Conservation (phyloP, 2,888 invertebrate genomes). For the Bombyx huttoni region DNA sequence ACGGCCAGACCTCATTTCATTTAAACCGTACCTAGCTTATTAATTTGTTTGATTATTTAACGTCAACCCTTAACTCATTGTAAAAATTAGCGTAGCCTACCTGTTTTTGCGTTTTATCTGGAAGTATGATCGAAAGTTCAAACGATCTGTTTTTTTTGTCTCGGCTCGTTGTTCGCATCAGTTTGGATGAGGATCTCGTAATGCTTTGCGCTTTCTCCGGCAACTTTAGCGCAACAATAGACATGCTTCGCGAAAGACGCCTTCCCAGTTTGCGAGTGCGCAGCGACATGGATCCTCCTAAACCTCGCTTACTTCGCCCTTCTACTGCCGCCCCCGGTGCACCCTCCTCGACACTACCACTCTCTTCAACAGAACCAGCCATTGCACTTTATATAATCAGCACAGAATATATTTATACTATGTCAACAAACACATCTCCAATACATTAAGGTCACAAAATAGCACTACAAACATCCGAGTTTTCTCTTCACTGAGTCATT, state of each 20-base stretch:
- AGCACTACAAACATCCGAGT: constrained; percentile 42
- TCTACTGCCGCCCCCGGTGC: constrained; percentile 19
- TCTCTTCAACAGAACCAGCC: constrained; percentile 59
- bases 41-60: not conserved
- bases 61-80: not conserved
- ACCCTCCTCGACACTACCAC: constrained; percentile 37
- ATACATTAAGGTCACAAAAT: constrained; percentile 36
- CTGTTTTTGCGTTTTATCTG: constrained; percentile 76
- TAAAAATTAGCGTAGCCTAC: constrained; percentile 32
- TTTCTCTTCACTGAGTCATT: constrained; percentile 47
- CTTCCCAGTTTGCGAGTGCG: constrained; percentile 65
- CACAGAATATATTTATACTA: constrained; percentile 24
- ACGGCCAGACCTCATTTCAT: too few relatives aligned
- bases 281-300: constrained; percentile 63
- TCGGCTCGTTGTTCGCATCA: constrained; percentile 69
- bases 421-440: constrained; percentile 58
- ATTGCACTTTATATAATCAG: constrained; percentile 45
- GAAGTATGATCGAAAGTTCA: constrained; percentile 75
- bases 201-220: constrained; percentile 75
- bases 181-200: constrained; percentile 72
- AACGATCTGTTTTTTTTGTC: constrained; percentile 72
- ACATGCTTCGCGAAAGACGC: constrained; percentile 69
- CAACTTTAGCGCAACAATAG: constrained; percentile 65
- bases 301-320: constrained; percentile 44
- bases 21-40: not conserved